Base-by-base conservation (phyloP, 2,113 vertebrate genomes). In the Bubo bubo region DNA sequence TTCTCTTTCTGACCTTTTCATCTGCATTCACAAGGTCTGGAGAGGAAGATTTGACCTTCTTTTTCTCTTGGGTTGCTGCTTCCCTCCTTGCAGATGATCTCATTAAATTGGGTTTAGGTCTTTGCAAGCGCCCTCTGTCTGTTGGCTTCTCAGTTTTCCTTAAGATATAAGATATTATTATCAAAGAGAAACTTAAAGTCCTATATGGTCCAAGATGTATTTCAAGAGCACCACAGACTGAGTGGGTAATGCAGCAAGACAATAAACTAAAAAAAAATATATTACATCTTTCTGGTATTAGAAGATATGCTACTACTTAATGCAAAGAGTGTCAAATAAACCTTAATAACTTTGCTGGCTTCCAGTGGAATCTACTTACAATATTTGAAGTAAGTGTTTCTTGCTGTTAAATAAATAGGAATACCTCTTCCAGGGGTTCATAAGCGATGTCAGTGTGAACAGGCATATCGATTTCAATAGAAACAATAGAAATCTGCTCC, bases 101-200 rank as follows among this genome's bases (percentile, higher is more conserved):
- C 53, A 88, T 24, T 59, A 98, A 94, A 95, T 94, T 98, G 0
- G 97, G 97, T 81, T 98, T 98, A 87, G 97, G 98, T 94, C 88
- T 98, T 53, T 92, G 96, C 19, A 97, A 77, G 43, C 45, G 9
- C 52, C 92, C 66, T 96, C 95, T 97, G 12, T 43, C 60, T 37
- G 47, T 21, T 3, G 47, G 89, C 49, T 97, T 97, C 79, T 93
- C 92, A n/a, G 35, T 82, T 90, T 96, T 95, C 90, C 98, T 98
- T 90, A 81, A 90, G 70, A 92, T 59, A 91, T 1, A 75, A 88
- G 55, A 53, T 9, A 26, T 75, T 67, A 67, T 71, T 30, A 75
- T 2, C 21, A 30, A 81, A 53, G 9, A 70, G 24, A 82, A 55
- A 64, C 28, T 21, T 20, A 2, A 32, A 68, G 64, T 21, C 17